Evolutionary conservation across 2,113 vertebrate genomes (phyloP), one percentile per base, ranked within the genome.

Genomic region (Pimephales promelas): DNA sequence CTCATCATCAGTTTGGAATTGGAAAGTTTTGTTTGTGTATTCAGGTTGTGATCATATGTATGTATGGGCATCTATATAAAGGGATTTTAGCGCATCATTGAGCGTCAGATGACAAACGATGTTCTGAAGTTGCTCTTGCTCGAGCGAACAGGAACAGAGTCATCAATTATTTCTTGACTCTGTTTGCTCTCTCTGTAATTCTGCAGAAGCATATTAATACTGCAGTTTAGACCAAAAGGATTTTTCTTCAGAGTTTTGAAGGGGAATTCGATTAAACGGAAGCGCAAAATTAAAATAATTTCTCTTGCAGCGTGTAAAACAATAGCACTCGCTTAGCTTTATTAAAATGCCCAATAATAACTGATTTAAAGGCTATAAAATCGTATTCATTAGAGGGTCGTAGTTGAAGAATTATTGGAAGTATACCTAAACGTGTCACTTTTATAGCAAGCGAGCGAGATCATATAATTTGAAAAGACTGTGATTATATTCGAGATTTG

Each of bases 391-490:
- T 99, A 98, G 96, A 97, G 96, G 96, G 95, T 96, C 97, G 96
- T 95, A 96, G 96, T 96, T 94, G 97, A 98, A 97, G 98, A 98
- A 98, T 88, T 98, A 99, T 97, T 97, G 95, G 96, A 97, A 98
- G 97, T 98, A 97, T 99, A 98, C 96, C 97, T 97, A 97, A 98
- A 98, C 96, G 96, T 98, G 98, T 98, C 98, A 99, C 93, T 98
- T 99, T 98, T 98, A 98, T 98, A 96, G 98, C 96, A 96, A 97
- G 95, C 93, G 96, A 96, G 97, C 95, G 94, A 94, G 96, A 97
- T 97, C 97, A 97, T 98, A 97, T 98, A 96, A 97, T 98, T 97
- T 98, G 95, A 98, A 97, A 98, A 97, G 96, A 95, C 93, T 95
- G 95, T 96, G 97, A 99, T 98, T 96, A 97, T 96, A 97, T 96